phyloP scores from a whole-genome alignment of 2,888 invertebrate species.

The Platycheirus rosarum region DNA sequence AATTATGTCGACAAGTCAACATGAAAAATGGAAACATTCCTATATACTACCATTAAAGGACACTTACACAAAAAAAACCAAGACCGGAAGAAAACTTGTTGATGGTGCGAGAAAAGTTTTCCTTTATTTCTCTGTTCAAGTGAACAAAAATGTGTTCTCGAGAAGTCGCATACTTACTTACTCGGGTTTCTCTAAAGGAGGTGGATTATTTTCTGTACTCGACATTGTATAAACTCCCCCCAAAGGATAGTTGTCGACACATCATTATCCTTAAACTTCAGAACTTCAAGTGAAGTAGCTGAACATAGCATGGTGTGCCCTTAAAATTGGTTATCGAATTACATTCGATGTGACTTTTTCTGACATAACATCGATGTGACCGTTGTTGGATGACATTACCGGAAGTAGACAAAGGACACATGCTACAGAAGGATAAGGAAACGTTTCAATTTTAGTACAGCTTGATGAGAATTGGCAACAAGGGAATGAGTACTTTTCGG shows the following conservation, averaged over 20 bases:
- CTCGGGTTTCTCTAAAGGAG: constrained; percentile 14
- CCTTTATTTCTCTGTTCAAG: constrained; percentile 30
- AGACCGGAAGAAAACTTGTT: constrained; percentile 45
- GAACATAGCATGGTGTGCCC: background rate
- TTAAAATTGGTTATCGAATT: constrained; percentile 60
- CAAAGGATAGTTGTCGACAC: constrained; percentile 59
- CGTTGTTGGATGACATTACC: constrained; percentile 23
- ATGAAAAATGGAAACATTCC: constrained; percentile 43
- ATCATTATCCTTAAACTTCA: constrained; percentile 66
- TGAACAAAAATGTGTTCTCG: constrained; percentile 17
- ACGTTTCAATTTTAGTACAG: constrained; percentile 25
- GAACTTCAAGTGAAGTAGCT: constrained; percentile 31
- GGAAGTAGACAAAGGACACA: background rate
- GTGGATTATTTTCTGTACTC: constrained; percentile 46
- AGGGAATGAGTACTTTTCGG: constrained; percentile 19
- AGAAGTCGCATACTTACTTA: constrained; percentile 21
- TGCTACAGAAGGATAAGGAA: constrained; percentile 8
- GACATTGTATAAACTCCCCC: constrained; percentile 37
- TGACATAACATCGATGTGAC: constrained; percentile 46
- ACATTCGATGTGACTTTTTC: constrained; percentile 57
- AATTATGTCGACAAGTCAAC: constrained; percentile 36
- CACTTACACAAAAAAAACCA: background rate
- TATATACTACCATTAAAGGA: background rate
- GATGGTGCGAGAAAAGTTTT: constrained; percentile 43
- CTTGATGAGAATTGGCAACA: constrained; percentile 35